Evolutionary conservation across 2,888 invertebrate species (phyloP).

Genomic region (Heteromurus nitidus): DNA sequence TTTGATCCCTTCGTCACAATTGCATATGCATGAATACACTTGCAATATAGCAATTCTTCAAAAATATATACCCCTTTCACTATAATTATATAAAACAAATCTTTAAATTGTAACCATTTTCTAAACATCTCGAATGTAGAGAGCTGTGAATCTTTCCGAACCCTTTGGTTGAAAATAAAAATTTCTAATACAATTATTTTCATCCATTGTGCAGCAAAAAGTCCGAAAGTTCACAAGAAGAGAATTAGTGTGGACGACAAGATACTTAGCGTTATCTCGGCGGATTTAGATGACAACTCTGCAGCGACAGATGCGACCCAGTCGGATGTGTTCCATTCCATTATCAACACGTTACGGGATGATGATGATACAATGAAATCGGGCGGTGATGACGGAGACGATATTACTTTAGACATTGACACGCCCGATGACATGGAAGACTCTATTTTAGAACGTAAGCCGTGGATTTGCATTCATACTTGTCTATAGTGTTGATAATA

Average conservation of each 20-base stretch:
- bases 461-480: neutral
- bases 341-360: conserved; percentile 64
- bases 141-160: too few relatives aligned
- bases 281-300: conserved; percentile 70
- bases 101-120: too few relatives aligned
- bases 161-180: too few relatives aligned
- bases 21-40: neutral
- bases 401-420: conserved; percentile 76
- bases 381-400: conserved; percentile 77
- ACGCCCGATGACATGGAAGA: conserved; percentile 77
- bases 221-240: conserved; percentile 72
- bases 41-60: neutral
- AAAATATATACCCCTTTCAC: too few relatives aligned
- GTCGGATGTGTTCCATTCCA: conserved; percentile 72
- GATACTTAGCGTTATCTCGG: conserved; percentile 74
- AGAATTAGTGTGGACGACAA: conserved; percentile 75
- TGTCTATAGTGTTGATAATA: too few relatives aligned
- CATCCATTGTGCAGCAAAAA: too few relatives aligned
- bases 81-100: too few relatives aligned
- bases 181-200: too few relatives aligned
- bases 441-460: conserved; percentile 76
- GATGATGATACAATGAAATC: conserved; percentile 74
- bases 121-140: too few relatives aligned
- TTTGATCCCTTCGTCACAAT: neutral
- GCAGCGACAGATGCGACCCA: conserved; percentile 70